Base-by-base conservation (phyloP, 2,797 vertebrate species). In the Rhinatrema bivittatum region DNA sequence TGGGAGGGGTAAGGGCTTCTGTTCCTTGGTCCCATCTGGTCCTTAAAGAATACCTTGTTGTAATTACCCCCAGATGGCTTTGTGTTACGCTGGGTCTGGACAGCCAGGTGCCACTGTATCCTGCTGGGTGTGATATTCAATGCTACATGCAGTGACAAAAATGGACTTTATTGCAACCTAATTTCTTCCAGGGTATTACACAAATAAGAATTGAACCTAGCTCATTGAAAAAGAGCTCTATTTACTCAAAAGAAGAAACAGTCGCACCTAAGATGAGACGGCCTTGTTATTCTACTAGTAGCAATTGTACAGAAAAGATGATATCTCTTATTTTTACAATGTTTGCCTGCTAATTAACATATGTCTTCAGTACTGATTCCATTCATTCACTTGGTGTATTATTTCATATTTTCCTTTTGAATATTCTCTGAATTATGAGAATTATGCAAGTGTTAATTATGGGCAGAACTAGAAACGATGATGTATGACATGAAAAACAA, bases 51-150 rank as follows among this genome's bases (percentile, higher is more conserved):
- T 93, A 97, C 91, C 91, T 97, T 91, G 90, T 79, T 65, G 88
- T 97, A 98, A 98, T 98, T 97, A 93, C 88, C 88, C 85, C 93
- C 94, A 96, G 92, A 95, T 96, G 85, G 92, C 91, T 91, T 91
- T 89, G 91, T 90, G 79, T 76, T 77, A 80, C 69, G 22, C 79
- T 79, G 63, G 62, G 87, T 84, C 87, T 82, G 77, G 88, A 89
- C 87, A 70, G 87, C 91, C 94, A 97, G 94, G 94, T 98, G 94
- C 90, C 90, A 82, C 82, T 81, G 62, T 83, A 84, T 69, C 91
- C 91, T 79, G 90, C 93, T 94, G 93, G 54, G 90, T 84, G 78
- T 60, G 75, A 86, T 87, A 90, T 93, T 93, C 88, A 91, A 76
- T 71, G 77, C 79, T 62, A 45, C 86, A 79, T 65, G 78, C 82